Conservation (phyloP, 2,797 vertebrate genomes). For the Enteromius unitaeniatus region DNA sequence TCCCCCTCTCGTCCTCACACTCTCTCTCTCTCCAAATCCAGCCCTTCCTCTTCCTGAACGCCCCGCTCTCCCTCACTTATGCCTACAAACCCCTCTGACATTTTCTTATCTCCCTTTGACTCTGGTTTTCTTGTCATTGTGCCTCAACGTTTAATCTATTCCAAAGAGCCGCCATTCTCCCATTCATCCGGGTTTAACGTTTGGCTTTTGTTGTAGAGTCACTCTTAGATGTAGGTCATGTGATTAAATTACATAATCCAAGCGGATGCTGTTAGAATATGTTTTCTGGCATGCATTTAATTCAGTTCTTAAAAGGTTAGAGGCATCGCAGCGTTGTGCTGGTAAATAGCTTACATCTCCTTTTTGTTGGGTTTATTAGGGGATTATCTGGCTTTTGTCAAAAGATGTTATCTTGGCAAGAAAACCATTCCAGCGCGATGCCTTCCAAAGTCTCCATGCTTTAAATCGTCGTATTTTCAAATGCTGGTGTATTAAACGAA, state of each 20-base stretch:
- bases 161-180: constrained; percentile 33
- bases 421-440: constrained; percentile 4
- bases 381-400: constrained; percentile 60
- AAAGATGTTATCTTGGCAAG: constrained; percentile 55
- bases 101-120: constrained; percentile 42
- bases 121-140: constrained; percentile 43
- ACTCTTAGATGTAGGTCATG: constrained; percentile 54
- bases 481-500: not conserved
- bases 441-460: constrained; percentile 23
- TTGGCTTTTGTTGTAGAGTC: constrained; percentile 40
- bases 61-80: constrained; percentile 50
- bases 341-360: constrained; percentile 58
- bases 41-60: constrained; percentile 53
- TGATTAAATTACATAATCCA: constrained; percentile 61
- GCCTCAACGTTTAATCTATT: constrained; percentile 33
- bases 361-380: constrained; percentile 59
- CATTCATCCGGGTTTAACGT: constrained; percentile 24
- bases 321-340: constrained; percentile 53
- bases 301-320: constrained; percentile 60
- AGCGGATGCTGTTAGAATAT: constrained; percentile 58
- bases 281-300: constrained; percentile 57
- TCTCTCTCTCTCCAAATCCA: constrained; percentile 51
- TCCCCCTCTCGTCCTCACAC: constrained; percentile 57
- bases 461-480: constrained; percentile 21
- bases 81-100: constrained; percentile 58